These are phyloP conservation scores for Drosophila mulleri DNA, from an alignment of 2,888 invertebrate species.

Conservation along the genomic window DNA sequence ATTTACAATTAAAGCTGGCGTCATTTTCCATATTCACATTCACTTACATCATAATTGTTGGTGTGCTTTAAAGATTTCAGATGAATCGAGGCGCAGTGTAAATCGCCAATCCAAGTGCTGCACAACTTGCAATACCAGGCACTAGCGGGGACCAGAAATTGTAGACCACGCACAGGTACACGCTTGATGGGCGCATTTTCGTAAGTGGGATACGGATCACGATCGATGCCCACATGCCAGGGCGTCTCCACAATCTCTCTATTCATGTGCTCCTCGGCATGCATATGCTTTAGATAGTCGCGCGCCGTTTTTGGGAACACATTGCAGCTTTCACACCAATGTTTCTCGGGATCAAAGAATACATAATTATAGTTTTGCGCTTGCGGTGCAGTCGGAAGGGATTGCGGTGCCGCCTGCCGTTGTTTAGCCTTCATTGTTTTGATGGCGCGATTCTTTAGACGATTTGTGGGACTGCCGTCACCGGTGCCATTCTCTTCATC, in stretches of 20 bases:
- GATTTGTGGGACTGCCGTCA: slow-evolving; percentile 82
- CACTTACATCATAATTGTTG: slow-evolving; percentile 91
- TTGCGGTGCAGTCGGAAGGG: slow-evolving; percentile 12
- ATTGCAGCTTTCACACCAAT: slow-evolving; percentile 95
- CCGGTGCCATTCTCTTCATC: slow-evolving; percentile 59
- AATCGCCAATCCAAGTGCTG: slow-evolving; percentile 94
- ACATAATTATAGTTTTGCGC: slow-evolving; percentile 89
- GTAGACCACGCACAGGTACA: slow-evolving; percentile 93
- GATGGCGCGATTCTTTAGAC: slow-evolving; percentile 84
- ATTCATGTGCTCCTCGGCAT: slow-evolving; percentile 90
- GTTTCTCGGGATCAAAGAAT: slow-evolving; percentile 95
- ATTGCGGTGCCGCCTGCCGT: slow-evolving; percentile 52
- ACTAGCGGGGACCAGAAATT: slow-evolving; percentile 94
- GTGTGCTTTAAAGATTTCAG: slow-evolving; percentile 92
- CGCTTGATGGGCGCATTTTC: slow-evolving; percentile 91
- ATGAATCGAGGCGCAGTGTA: slow-evolving; percentile 94
- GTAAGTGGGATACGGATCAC: slow-evolving; percentile 88
- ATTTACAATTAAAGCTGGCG: not conserved
- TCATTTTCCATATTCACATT: not conserved
- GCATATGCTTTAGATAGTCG: slow-evolving; percentile 93
- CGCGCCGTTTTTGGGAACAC: slow-evolving; percentile 94
- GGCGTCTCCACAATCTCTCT: slow-evolving; percentile 83
- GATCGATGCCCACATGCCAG: slow-evolving; percentile 82
- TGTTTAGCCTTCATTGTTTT: slow-evolving; percentile 84
- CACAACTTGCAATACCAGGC: slow-evolving; percentile 96